Percentiles rank a stretch among this genome's conserved stretches.
These are phyloP conservation scores for Pseudomyrmex concolor DNA, from an alignment of 1,140 invertebrate species.

Conservation along the genomic window DNA sequence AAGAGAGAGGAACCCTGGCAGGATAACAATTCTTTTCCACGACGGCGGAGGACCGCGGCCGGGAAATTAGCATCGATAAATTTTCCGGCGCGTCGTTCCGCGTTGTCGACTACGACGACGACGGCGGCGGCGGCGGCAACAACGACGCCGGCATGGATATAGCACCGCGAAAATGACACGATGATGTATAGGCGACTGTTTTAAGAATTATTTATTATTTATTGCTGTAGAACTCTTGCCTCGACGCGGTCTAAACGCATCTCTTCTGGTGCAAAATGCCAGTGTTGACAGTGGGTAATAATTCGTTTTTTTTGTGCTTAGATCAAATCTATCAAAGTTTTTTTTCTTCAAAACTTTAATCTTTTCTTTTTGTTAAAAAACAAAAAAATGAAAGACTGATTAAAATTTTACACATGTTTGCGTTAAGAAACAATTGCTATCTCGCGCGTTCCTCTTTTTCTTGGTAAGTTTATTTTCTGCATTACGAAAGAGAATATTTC, in stretches of 20 bases:
- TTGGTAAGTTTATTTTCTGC: conserved; percentile 15
- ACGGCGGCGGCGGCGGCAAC: conserved; percentile 42
- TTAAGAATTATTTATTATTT: conserved; percentile 85
- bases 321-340: conserved; percentile 4
- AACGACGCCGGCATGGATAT: conserved; percentile 60
- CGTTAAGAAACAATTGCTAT: not conserved
- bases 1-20: conserved; percentile 59
- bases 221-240: conserved; percentile 69
- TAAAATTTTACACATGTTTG: too few species aligned
- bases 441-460: not conserved
- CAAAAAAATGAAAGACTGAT: too few species aligned
- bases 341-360: not conserved
- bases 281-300: conserved; percentile 37
- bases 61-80: conserved; percentile 86
- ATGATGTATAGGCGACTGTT: conserved; percentile 84
- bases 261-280: conserved; percentile 34
- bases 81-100: conserved; percentile 81
- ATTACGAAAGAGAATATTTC: conserved; percentile 38
- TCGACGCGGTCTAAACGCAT: conserved; percentile 40
- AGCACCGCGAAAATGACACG: conserved; percentile 82
- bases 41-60: conserved; percentile 77
- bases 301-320: conserved; percentile 37
- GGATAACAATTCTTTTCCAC: conserved; percentile 81
- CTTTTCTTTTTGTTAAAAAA: not conserved
- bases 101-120: conserved; percentile 71